A percentile compares a stretch with the other conserved stretches of the same genome.
These are phyloP conservation scores for Acanthiza pusilla DNA, from an alignment of 2,797 vertebrate genomes.

Conservation along the genomic window DNA sequence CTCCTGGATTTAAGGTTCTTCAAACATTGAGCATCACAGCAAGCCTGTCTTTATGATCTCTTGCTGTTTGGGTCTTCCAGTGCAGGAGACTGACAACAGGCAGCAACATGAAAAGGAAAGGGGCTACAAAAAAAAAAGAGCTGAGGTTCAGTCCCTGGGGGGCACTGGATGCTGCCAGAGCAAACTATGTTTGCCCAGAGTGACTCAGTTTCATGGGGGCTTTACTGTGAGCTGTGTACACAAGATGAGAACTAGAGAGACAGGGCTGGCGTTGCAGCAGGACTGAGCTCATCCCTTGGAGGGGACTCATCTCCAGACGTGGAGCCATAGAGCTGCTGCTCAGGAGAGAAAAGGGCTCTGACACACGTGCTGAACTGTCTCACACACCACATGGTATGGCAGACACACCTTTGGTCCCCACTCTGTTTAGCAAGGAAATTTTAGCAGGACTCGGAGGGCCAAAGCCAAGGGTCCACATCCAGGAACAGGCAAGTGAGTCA, in stretches of 20 bases:
- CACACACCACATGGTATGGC: too few species aligned
- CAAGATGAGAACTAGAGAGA: not conserved
- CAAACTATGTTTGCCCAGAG: not conserved
- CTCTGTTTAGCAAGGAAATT: not conserved
- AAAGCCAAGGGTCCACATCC: not conserved
- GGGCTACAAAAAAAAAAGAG: not conserved
- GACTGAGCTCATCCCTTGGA: not conserved
- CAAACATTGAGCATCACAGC: not conserved
- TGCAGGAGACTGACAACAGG: not conserved
- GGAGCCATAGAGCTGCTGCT: not conserved
- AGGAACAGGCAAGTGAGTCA: not conserved
- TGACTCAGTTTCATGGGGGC: not conserved
- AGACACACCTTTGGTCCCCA: not conserved
- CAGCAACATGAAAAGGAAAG: not conserved
- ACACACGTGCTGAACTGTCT: not conserved
- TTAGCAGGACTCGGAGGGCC: not conserved
- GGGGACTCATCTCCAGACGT: rapidly evolving
- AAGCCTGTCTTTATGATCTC: not conserved
- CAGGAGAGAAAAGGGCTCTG: not conserved
- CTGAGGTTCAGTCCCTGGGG: not conserved
- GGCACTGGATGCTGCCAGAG: not conserved
- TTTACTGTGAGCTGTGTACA: not conserved
- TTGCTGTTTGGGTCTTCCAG: not conserved
- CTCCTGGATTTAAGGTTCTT: not conserved
- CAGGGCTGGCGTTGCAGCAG: not conserved